phyloP scores from a whole-genome alignment of 2,888 invertebrate species.

The Mimachlamys varia region DNA sequence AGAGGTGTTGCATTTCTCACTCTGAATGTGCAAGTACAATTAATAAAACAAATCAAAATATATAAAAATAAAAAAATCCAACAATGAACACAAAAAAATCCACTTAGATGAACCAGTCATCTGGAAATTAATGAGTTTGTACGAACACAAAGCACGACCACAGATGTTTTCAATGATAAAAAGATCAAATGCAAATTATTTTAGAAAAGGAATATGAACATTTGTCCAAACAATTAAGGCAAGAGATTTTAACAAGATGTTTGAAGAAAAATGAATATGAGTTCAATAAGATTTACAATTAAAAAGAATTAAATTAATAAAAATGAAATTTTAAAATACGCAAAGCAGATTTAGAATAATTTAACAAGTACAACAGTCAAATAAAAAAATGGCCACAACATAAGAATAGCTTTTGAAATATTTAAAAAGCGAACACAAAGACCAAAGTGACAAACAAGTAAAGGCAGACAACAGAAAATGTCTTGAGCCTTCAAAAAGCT shows the following conservation, averaged over 20 bases:
- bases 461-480: neutral
- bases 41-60: slow-evolving; percentile 27
- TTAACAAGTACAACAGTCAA: slow-evolving; percentile 27
- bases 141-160: neutral
- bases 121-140: neutral
- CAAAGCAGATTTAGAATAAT: neutral
- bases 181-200: neutral
- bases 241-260: neutral
- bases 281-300: neutral
- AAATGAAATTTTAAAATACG: slow-evolving; percentile 41
- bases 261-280: neutral
- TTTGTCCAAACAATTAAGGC: neutral
- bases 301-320: neutral
- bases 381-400: neutral
- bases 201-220: neutral
- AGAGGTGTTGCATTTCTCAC: slow-evolving; percentile 22
- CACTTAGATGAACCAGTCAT: neutral
- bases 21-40: slow-evolving; percentile 36
- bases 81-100: neutral
- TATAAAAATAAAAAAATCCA: slow-evolving; percentile 15
- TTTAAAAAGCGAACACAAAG: neutral
- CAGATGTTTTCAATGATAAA: neutral
- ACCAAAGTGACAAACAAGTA: neutral
- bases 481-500: neutral
- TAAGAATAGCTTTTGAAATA: neutral